Evolutionary conservation across 2,888 invertebrate species (phyloP).

Genomic region (Stenchaetothrips biformis): DNA sequence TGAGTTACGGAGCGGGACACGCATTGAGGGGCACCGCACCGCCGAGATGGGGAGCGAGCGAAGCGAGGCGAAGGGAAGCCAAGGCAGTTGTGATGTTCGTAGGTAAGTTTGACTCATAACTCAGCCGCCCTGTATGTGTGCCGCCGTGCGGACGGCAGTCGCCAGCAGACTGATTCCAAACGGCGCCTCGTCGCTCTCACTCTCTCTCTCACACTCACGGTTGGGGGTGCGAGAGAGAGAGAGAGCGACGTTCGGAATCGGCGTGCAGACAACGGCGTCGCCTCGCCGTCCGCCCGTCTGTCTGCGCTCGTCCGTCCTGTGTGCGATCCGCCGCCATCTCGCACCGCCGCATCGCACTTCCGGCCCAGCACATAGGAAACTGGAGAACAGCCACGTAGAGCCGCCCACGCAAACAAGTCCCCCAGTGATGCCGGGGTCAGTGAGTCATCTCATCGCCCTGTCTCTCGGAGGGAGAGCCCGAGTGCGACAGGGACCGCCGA

Average conservation of each 20-base stretch:
- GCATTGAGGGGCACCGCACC: neutral
- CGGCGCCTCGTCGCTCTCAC: no score
- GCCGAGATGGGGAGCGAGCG: neutral
- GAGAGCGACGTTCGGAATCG: no score
- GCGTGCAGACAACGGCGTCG: no score
- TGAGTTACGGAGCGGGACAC: neutral
- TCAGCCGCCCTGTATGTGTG: neutral
- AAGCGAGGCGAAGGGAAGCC: neutral
- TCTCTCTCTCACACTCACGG: no score
- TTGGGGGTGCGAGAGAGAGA: no score
- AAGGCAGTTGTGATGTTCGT: neutral
- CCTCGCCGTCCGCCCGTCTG: neutral
- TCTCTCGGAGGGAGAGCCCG: no score
- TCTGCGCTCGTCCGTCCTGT: neutral
- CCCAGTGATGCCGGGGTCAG: no score
- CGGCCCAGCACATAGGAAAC: neutral
- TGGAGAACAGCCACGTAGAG: no score
- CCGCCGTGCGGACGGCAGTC: neutral
- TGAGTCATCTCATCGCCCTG: no score
- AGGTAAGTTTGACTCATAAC: conserved; percentile 9
- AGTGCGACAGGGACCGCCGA: no score
- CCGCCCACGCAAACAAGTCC: no score
- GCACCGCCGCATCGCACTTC: neutral
- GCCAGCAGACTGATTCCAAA: no score
- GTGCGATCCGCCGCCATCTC: neutral